Base-by-base conservation (phyloP, 2,113 vertebrate genomes). In the Odontophorus gujanensis region DNA sequence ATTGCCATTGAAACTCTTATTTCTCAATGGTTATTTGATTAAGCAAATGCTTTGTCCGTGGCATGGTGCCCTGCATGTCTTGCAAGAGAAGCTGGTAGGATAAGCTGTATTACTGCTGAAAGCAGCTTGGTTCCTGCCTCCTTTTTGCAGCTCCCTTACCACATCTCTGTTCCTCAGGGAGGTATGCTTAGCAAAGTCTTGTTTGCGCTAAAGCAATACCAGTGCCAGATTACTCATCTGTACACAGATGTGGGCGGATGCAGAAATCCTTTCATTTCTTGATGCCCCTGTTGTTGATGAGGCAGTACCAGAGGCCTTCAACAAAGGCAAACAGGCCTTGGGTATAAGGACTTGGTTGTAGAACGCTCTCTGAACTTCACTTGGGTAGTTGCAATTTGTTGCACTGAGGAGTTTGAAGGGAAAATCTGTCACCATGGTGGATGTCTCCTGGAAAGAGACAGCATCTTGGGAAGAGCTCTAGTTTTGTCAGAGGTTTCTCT, bases 21-120 rank as follows among this genome's bases (percentile, higher is more conserved):
- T 84, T 92, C 86, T 85, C 50, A 53, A 43, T 81, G 68, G 63
- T 30, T 89, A 30, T 86, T 93, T 62, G 43, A 36, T 69, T 78
- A 51, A 0, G 51, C 55, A 57, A 57, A 57, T 57, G 30, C 17
- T 62, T 66, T 91, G 73, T 82, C 59, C 32, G 13, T 88, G 83
- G 57, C 47, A 4, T 16, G 34, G 55, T 73, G 72, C 83, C 84
- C 83, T 89, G 58, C 71, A 82, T 62, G 45, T 73, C 45, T 55
- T 92, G 71, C 71, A 57, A 79, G 32, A 45, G 47, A 81, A 68
- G 68, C 63, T 72, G 83, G 77, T 58, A 92, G 87, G 58, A 72
- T 61, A 89, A 84, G 86, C 43, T 80, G 55, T 83, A 68, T 65
- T 87, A 51, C 30, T 72, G 53, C 72, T 78, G 59, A 69, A 85